A percentile compares a stretch with the other conserved stretches of the same genome.
Conservation (phyloP, 2,888 invertebrate genomes). For the Athripsodes cinereus region DNA sequence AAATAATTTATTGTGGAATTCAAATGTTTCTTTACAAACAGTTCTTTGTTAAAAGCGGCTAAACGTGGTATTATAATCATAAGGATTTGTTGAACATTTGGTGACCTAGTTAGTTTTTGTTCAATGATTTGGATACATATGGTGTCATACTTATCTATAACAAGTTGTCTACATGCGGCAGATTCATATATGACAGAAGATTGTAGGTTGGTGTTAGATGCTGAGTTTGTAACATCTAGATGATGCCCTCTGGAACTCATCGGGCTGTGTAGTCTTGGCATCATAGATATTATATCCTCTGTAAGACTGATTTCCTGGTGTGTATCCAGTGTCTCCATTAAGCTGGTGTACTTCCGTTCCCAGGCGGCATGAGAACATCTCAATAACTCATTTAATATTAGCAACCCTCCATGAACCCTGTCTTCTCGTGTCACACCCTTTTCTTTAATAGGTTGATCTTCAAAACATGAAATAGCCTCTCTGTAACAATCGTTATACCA, state of each 20-base stretch:
- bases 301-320: slow-evolving; percentile 44
- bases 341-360: slow-evolving; percentile 72
- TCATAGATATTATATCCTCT: slow-evolving; percentile 53
- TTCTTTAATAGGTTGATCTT: slow-evolving; percentile 55
- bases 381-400: slow-evolving; percentile 90
- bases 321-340: slow-evolving; percentile 56
- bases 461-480: slow-evolving; percentile 65
- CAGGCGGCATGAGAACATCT: slow-evolving; percentile 84
- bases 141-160: slow-evolving; percentile 76
- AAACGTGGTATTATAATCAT: slow-evolving; percentile 83
- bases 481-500: slow-evolving; percentile 94
- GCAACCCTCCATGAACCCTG: slow-evolving; percentile 84
- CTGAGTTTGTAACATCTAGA: slow-evolving; percentile 45
- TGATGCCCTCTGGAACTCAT: slow-evolving; percentile 47
- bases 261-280: slow-evolving; percentile 54
- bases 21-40: slow-evolving; percentile 71
- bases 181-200: slow-evolving; percentile 73
- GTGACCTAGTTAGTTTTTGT: slow-evolving; percentile 67
- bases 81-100: slow-evolving; percentile 81
- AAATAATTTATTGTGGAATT: slow-evolving; percentile 72
- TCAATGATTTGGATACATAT: slow-evolving; percentile 76
- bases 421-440: slow-evolving; percentile 82
- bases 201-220: slow-evolving; percentile 45
- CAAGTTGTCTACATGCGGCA: slow-evolving; percentile 74
- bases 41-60: slow-evolving; percentile 85